Evolutionary conservation across 2,113 vertebrate genomes (phyloP), one percentile per base, ranked within the genome.

Genomic region (Cnemophilus loriae): DNA sequence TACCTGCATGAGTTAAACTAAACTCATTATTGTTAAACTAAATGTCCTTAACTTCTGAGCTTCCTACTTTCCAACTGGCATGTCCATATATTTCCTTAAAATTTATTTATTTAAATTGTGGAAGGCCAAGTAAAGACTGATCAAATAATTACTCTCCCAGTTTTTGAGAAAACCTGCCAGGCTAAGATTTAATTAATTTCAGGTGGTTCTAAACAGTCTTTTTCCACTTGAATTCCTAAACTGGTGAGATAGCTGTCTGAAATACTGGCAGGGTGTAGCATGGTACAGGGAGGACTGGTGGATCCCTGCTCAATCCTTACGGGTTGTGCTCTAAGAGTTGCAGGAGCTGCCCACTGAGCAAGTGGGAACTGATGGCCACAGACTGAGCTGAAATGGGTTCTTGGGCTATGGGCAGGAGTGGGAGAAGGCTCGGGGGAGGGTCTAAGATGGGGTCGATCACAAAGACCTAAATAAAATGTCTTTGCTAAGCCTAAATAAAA

Each of bases 381-480:
- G 23, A 10, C 10, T 17, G 30, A 61, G 26, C 13, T 55, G 39
- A 46, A 49, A 65, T 23, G 18, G 4, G 2, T 12, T 71, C 30
- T 30, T 80, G 67, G 12, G 13, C 23, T 70, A 17, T 7, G 27
- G 23, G 7, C 17, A 56, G 23, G 65, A n/a, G 7, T 22, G 19
- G 28, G 6, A 70, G 16, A 70, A 82, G 30, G 6, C 11, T 42
- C 0, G 0, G 14, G 22, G 8, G 67, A 82, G 13, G 37, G 3
- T 61, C 24, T 47, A 33, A 16, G 32, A 6, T 6, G 53, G 4
- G 7, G 15, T 90, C 1, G 1, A 37, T 12, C 20, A 41, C 9
- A 63, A 67, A 76, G 28, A 3, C 7, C 11, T 24, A 63, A 78
- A 78, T 5, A 67, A 88, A 79, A 82, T 1, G 0, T 20, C 20